phyloP scores from a whole-genome alignment of 2,888 invertebrate genomes.

The Monoplex corrugatus region DNA sequence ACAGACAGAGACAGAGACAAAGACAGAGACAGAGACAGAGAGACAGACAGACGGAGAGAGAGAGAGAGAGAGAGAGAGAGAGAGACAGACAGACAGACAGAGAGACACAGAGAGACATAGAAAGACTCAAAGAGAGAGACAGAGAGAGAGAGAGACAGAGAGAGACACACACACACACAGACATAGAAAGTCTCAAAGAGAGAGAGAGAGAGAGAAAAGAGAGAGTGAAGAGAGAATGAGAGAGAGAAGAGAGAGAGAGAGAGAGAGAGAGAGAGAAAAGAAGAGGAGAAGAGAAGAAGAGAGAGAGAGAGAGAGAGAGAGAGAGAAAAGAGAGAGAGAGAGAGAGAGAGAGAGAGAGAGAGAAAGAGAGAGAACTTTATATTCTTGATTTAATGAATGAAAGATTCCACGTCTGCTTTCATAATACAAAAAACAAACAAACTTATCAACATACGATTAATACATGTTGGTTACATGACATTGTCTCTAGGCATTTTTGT shows the following conservation, averaged over 20 bases:
- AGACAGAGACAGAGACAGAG: not conserved
- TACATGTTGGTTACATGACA: too few species aligned
- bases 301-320: not conserved
- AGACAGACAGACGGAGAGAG: too few species aligned
- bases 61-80: not conserved
- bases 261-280: not conserved
- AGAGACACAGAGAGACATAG: not conserved
- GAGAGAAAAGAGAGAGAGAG: not conserved
- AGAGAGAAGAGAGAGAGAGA: not conserved
- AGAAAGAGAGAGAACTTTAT: too few species aligned
- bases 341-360: not conserved
- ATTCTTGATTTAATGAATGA: too few species aligned
- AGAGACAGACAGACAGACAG: not conserved
- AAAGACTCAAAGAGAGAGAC: too few species aligned
- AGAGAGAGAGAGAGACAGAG: too few species aligned
- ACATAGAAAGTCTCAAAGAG: not conserved
- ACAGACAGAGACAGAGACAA: not conserved
- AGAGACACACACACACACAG: not conserved
- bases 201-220: not conserved
- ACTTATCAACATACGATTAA: too few species aligned
- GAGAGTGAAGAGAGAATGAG: not conserved
- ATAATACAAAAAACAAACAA: too few species aligned
- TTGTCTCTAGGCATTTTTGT: too few species aligned
- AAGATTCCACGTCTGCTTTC: too few species aligned
- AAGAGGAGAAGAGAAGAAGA: not conserved